Conservation (phyloP, 2,797 vertebrate species). For the Pseudochaenichthys georgianus region DNA sequence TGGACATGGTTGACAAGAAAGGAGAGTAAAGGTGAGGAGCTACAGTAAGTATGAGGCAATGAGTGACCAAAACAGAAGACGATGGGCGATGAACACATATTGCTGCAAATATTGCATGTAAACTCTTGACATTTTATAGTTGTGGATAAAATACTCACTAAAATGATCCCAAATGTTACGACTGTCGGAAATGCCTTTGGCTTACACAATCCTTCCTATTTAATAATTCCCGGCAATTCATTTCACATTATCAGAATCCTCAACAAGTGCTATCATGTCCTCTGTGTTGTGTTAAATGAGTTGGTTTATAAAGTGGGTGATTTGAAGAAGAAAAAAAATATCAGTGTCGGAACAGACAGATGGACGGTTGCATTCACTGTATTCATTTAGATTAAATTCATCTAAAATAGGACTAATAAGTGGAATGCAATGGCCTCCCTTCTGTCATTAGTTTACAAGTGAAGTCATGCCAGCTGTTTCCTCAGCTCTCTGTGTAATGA, state of each 20-base stretch:
- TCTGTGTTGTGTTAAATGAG: constrained; percentile 20
- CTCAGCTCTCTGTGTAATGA: constrained; percentile 1
- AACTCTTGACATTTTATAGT: constrained; percentile 21
- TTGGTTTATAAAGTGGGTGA: constrained; percentile 12
- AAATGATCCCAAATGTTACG: constrained; percentile 29
- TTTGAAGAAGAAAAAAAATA: background rate
- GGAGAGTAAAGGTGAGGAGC: constrained; percentile 13
- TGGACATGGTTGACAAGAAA: constrained; percentile 9
- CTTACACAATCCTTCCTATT: constrained; percentile 29
- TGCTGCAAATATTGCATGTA: constrained; percentile 7
- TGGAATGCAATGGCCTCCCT: background rate
- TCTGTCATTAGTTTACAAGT: constrained; percentile 2
- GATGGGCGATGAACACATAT: constrained; percentile 6
- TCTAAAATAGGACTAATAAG: background rate
- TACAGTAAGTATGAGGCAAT: background rate
- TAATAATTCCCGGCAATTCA: constrained; percentile 33
- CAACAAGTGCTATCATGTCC: constrained; percentile 47
- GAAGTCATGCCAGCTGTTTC: constrained; percentile 47
- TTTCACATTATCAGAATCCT: constrained; percentile 24
- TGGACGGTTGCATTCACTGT: no score
- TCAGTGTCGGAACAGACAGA: background rate
- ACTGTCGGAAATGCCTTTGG: constrained; percentile 27
- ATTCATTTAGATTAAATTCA: no score
- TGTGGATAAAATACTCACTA: constrained; percentile 21
- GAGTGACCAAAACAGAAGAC: background rate